Evolutionary conservation across 2,888 invertebrate genomes (phyloP), one percentile per base, ranked within the genome.

Genomic region (Crepidodera aurea): DNA sequence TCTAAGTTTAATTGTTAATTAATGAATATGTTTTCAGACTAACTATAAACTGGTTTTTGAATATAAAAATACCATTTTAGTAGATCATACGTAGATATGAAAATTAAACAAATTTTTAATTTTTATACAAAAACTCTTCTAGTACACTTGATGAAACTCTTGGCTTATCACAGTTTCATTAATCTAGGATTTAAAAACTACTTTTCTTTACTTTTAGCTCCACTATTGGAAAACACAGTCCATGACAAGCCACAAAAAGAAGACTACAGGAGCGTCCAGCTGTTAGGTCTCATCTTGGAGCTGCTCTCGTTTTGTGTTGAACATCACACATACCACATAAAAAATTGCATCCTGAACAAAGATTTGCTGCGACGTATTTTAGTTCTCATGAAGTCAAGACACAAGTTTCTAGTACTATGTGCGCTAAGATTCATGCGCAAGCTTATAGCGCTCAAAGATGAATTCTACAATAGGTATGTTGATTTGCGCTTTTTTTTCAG

Each of bases 301-400:
- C 86, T 99, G 73, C 84, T 99, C 69, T 93, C 97, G 37, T 99
- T 98, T 84, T 99, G 98, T 83, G 96, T 99, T 50, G 98, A 99
- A 81, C 98, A 99, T 85, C 99, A 99, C 84, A 94, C 95, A 62
- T 97, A 96, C 85, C 96, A 98, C 85, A 97, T 98, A 82, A 97
- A 98, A 82, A 96, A 96, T 81, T 98, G 96, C 84, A 93, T 98
- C 82, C 87, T 98, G 77, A 94, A 94, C 84, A 97, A 96, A 84
- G 97, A 99, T 84, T 87, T 99, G 71, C 87, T 99, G 69, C 90
- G 95, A 80, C 90, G 95, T 81, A 95, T 98, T 81, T 86, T 99
- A 73, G 94, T 98, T 74, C 87, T 98, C 70, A 96, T 98, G 93
- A 93, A 95, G 81, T 97, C 97, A 66, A 92, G 91, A 76, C 98